These are phyloP conservation scores for Escarpia spicata DNA, from an alignment of 2,888 invertebrate genomes.

Conservation along the genomic window DNA sequence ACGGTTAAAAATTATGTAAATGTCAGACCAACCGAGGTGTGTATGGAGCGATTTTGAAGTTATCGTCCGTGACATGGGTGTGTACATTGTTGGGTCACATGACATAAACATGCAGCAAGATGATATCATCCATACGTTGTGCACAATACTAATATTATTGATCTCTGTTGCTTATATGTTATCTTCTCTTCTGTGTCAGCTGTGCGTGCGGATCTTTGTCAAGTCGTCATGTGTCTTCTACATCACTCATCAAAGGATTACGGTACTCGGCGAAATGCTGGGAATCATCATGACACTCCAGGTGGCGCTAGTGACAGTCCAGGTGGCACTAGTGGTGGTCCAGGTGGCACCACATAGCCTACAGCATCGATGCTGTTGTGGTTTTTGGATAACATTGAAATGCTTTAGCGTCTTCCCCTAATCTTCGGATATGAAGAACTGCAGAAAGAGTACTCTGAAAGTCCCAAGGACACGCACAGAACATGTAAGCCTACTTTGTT, in stretches of 20 bases:
- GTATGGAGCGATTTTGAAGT: background rate
- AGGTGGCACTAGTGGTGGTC: background rate
- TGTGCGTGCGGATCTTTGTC: background rate
- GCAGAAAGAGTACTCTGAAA: no score
- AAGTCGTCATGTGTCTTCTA: background rate
- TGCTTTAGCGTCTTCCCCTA: background rate
- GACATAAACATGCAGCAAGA: background rate
- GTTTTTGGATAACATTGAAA: background rate
- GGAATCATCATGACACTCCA: background rate
- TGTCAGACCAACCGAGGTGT: background rate
- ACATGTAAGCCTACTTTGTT: background rate
- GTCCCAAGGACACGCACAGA: background rate
- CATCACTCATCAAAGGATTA: background rate
- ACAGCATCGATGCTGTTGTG: background rate
- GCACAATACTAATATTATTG: background rate
- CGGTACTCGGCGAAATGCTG: background rate
- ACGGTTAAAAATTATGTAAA: no score
- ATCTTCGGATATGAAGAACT: no score
- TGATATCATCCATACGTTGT: background rate
- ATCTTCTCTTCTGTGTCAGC: background rate
- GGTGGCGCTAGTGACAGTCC: background rate
- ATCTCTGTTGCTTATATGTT: background rate
- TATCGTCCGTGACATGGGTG: background rate
- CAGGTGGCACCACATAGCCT: background rate
- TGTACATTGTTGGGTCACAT: background rate